These are phyloP conservation scores for Cinclus cinclus DNA, from an alignment of 2,113 vertebrate genomes.

Conservation along the genomic window DNA sequence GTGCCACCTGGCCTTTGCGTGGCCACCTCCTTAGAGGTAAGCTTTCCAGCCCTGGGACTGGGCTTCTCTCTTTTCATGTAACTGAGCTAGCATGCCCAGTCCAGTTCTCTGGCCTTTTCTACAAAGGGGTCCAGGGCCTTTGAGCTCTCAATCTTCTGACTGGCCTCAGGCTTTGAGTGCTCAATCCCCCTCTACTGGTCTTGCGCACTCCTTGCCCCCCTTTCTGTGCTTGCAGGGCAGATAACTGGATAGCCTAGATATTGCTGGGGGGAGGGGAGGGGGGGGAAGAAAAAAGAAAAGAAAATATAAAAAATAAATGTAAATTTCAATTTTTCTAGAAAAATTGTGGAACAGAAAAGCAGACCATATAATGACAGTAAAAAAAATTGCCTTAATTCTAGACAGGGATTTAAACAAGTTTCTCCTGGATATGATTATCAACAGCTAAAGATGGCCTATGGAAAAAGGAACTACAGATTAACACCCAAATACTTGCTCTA, in stretches of 20 bases:
- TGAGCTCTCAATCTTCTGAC: background rate
- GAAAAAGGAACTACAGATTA: background rate
- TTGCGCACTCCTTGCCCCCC: background rate
- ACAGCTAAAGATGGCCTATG: background rate
- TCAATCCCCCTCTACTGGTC: background rate
- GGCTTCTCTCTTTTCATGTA: background rate
- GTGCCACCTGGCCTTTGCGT: background rate
- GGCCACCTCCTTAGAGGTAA: accelerated
- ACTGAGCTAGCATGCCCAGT: too few relatives aligned
- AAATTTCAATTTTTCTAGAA: background rate
- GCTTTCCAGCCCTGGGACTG: background rate
- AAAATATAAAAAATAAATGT: background rate
- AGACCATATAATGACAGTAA: background rate
- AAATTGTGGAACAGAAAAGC: background rate
- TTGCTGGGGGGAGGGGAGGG: background rate
- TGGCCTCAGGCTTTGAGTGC: background rate
- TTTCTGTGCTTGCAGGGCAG: accelerated
- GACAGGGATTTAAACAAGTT: background rate
- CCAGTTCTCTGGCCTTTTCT: background rate
- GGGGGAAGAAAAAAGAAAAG: too few relatives aligned
- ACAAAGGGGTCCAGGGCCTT: background rate
- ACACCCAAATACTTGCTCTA: background rate
- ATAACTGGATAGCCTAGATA: background rate
- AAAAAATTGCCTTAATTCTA: background rate
- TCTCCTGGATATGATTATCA: background rate